Conservation (phyloP, 2,888 invertebrate genomes). For the Sphinx pinastri region DNA sequence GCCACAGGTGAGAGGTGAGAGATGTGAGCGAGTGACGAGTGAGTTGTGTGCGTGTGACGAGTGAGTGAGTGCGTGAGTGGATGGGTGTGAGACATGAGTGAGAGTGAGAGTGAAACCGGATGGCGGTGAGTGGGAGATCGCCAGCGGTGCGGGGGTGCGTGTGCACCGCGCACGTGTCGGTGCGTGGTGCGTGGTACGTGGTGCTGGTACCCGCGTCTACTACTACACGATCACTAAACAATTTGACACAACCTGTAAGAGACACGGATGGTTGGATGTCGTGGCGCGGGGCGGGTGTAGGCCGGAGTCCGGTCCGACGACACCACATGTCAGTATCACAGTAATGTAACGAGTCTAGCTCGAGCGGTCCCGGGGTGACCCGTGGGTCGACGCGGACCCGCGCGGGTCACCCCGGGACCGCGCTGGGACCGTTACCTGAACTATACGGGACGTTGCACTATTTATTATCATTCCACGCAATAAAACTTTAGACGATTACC, state of each 20-base stretch:
- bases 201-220: conserved; percentile 28
- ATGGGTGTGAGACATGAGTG: neutral
- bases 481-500: conserved; percentile 61
- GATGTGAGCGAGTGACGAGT: conserved; percentile 23
- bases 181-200: neutral
- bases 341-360: conserved; percentile 29
- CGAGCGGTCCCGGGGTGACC: neutral
- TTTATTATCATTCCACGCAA: conserved; percentile 74
- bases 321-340: conserved; percentile 39
- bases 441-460: conserved; percentile 57
- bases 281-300: conserved; percentile 26
- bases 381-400: too few relatives aligned
- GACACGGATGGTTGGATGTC: conserved; percentile 34
- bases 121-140: conserved; percentile 28
- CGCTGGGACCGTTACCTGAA: conserved; percentile 26
- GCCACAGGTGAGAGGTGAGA: neutral
- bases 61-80: neutral
- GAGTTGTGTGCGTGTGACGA: neutral
- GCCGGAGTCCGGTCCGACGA: conserved; percentile 25
- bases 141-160: conserved; percentile 30
- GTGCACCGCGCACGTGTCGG: too few relatives aligned
- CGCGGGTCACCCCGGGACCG: neutral
- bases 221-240: conserved; percentile 43
- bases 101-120: conserved; percentile 22
- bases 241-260: conserved; percentile 52